These are phyloP conservation scores for Anthrax anthrax DNA, from an alignment of 2,888 invertebrate genomes.

Conservation along the genomic window DNA sequence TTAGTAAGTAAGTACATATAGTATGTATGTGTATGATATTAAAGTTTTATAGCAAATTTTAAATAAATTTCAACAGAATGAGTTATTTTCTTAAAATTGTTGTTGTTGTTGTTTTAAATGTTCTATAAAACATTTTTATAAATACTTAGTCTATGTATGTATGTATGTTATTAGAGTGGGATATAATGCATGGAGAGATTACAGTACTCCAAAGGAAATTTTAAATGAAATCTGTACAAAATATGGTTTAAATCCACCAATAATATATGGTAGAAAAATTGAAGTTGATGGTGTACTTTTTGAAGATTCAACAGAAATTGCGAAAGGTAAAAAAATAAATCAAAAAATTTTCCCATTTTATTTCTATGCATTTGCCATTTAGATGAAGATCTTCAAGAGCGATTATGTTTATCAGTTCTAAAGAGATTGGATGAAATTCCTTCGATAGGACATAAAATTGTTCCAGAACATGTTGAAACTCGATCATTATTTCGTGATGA, in stretches of 20 bases:
- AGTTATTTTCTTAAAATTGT: no score
- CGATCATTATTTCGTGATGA: conserved; percentile 59
- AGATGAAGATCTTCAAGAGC: conserved; percentile 49
- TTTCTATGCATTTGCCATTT: neutral
- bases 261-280: conserved; percentile 37
- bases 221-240: conserved; percentile 53
- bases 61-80: no score
- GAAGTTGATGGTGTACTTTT: conserved; percentile 36
- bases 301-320: conserved; percentile 24
- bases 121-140: no score
- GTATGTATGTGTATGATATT: no score
- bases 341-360: neutral
- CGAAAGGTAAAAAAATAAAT: conserved; percentile 16
- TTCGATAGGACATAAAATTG: conserved; percentile 58
- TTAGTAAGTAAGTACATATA: conserved; percentile 42
- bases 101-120: no score
- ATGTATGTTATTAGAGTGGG: conserved; percentile 37
- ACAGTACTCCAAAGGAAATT: conserved; percentile 54
- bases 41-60: no score
- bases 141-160: no score
- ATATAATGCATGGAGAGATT: conserved; percentile 66
- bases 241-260: conserved; percentile 46
- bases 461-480: conserved; percentile 87
- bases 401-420: conserved; percentile 59
- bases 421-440: conserved; percentile 64